Evolutionary conservation across 2,888 invertebrate genomes (phyloP).

Genomic region (Acanthosepion pharaonis): DNA sequence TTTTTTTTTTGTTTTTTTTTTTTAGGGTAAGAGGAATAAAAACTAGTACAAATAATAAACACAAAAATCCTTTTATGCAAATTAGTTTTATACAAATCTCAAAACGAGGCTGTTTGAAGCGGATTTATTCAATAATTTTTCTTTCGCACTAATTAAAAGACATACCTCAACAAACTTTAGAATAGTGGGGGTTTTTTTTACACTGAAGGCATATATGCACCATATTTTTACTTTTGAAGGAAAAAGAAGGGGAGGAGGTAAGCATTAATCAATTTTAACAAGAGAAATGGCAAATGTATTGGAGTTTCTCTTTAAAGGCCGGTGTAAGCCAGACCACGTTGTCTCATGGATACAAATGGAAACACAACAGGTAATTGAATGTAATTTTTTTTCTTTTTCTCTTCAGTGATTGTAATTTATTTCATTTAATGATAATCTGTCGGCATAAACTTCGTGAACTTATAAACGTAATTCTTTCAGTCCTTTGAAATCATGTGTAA

Average conservation of each 20-base stretch:
- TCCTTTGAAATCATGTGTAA: too few relatives aligned
- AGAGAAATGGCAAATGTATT: conserved; percentile 60
- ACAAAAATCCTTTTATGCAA: too few relatives aligned
- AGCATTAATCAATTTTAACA: conserved; percentile 48
- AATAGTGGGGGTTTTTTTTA: neutral
- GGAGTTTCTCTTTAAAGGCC: conserved; percentile 55
- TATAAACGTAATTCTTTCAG: too few relatives aligned
- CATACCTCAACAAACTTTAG: too few relatives aligned
- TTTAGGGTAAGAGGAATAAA: too few relatives aligned
- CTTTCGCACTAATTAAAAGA: neutral
- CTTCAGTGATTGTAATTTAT: too few relatives aligned
- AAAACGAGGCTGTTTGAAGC: neutral
- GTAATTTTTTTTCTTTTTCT: too few relatives aligned
- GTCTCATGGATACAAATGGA: conserved; percentile 56
- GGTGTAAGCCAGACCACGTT: conserved; percentile 53
- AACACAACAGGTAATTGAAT: conserved; percentile 36
- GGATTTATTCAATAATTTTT: neutral
- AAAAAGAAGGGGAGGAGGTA: neutral
- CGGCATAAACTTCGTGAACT: too few relatives aligned
- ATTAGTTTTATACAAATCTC: too few relatives aligned
- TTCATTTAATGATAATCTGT: too few relatives aligned
- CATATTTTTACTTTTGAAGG: neutral
- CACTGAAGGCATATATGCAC: neutral
- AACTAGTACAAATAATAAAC: too few relatives aligned
- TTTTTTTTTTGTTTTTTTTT: too few relatives aligned